These are phyloP conservation scores for Mus spretus DNA, from an alignment of 2,797 vertebrate species.

Conservation along the genomic window DNA sequence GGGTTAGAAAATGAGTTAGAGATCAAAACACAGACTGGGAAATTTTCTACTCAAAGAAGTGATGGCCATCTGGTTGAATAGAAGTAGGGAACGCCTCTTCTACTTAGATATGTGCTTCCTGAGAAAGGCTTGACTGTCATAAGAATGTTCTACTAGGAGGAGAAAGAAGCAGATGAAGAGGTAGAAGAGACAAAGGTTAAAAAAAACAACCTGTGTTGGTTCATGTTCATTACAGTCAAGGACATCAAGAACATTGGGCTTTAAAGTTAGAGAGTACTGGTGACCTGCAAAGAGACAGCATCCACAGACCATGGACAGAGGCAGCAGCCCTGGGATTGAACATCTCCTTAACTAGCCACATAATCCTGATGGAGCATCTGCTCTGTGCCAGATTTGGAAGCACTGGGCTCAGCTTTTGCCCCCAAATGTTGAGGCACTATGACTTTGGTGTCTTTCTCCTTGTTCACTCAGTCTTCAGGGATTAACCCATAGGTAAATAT, in stretches of 20 bases:
- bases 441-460: not conserved
- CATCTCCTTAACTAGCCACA: not conserved
- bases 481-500: not conserved
- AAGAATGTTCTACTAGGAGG: not conserved
- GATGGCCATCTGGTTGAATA: not conserved
- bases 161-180: not conserved
- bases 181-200: conserved; percentile 15
- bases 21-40: not conserved
- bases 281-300: not conserved
- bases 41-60: not conserved
- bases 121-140: not conserved
- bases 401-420: not conserved
- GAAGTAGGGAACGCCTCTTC: conserved; percentile 22
- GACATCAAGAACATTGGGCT: not conserved
- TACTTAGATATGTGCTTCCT: not conserved
- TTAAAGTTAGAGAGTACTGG: not conserved
- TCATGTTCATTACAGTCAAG: not conserved
- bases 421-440: not conserved
- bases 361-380: not conserved
- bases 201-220: not conserved
- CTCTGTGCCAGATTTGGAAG: not conserved
- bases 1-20: not conserved
- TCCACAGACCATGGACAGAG: not conserved
- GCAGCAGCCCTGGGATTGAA: not conserved
- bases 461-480: not conserved